phyloP scores from a whole-genome alignment of 2,113 vertebrate species.

The Gavialis gangeticus region DNA sequence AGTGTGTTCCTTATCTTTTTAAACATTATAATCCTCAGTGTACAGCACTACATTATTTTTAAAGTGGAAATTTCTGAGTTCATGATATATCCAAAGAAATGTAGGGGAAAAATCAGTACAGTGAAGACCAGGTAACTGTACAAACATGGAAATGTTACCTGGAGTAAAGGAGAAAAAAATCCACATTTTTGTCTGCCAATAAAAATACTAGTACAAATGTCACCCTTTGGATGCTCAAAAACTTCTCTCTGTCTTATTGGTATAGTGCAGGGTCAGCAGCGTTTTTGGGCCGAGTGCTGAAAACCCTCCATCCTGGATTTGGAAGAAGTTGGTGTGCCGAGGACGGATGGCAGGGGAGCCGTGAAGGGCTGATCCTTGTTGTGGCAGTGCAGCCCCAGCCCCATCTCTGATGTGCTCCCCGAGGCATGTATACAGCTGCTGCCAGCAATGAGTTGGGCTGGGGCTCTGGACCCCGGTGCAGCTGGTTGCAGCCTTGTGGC shows the following conservation, averaged over 20 bases:
- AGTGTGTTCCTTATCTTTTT: background rate
- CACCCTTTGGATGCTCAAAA: background rate
- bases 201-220: background rate
- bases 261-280: background rate
- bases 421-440: too few species aligned
- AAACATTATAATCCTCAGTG: fast-evolving
- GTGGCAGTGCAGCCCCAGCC: too few species aligned
- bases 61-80: background rate
- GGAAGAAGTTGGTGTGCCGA: too few species aligned
- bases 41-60: background rate
- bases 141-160: background rate
- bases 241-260: background rate
- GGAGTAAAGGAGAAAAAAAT: background rate
- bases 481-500: too few species aligned
- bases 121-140: background rate
- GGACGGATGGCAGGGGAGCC: too few species aligned
- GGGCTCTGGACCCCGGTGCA: too few species aligned
- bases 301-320: too few species aligned
- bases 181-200: background rate
- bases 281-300: too few species aligned
- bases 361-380: too few species aligned
- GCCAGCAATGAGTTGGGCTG: too few species aligned
- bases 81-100: background rate
- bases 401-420: too few species aligned
- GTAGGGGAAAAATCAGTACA: background rate